These are phyloP conservation scores for Sarcophaga bullata DNA, from an alignment of 1,140 invertebrate species.

Conservation along the genomic window DNA sequence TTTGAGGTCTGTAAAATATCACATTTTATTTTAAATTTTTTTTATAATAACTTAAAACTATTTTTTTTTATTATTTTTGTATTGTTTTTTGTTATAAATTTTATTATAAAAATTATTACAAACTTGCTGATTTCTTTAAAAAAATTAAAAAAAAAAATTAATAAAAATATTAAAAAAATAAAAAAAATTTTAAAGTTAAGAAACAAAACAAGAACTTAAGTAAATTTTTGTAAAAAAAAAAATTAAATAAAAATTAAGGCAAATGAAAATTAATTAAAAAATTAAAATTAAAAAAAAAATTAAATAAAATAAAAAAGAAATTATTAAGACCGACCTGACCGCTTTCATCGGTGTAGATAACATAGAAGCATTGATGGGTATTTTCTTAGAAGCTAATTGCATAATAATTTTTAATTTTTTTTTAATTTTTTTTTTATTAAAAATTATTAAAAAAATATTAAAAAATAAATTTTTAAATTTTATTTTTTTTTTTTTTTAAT, in stretches of 20 bases:
- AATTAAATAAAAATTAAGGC: conserved; percentile 8
- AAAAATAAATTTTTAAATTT: no score
- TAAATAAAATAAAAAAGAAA: neutral
- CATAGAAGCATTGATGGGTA: conserved; percentile 89
- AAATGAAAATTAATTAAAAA: neutral
- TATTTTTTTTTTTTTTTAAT: no score
- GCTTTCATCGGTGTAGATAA: conserved; percentile 94
- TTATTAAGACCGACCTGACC: conserved; percentile 81
- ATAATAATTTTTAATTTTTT: no score
- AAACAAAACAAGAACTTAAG: conserved; percentile 19
- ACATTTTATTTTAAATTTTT: neutral
- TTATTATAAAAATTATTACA: conserved; percentile 1
- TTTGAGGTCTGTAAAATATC: neutral
- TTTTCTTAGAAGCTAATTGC: conserved; percentile 67
- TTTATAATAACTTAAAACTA: neutral
- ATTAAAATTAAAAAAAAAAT: conserved; percentile 19
- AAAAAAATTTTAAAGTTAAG: neutral
- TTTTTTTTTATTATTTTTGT: neutral
- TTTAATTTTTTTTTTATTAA: no score
- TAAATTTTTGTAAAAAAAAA: neutral
- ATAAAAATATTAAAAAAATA: neutral
- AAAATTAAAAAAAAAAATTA: conserved; percentile 2
- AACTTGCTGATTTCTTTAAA: conserved; percentile 37
- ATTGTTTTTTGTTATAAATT: neutral
- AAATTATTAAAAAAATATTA: no score